Conservation (phyloP, 2,113 vertebrate species). For the Eolophus roseicapilla region DNA sequence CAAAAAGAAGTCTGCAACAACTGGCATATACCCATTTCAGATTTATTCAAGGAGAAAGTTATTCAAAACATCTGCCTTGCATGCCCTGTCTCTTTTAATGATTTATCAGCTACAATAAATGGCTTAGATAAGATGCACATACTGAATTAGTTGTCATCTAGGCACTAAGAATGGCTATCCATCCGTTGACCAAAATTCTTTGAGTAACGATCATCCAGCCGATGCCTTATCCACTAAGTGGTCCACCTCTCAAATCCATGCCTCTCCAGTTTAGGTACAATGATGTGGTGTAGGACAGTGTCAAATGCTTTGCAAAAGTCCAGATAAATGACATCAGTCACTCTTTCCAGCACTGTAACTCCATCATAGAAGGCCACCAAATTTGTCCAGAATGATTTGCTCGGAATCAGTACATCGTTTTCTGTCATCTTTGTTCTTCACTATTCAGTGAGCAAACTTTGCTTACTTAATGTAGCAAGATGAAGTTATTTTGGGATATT, state of each 20-base stretch:
- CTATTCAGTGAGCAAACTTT: background rate
- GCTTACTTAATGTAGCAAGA: background rate
- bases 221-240: background rate
- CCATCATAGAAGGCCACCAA: background rate
- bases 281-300: background rate
- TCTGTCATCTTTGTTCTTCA: background rate
- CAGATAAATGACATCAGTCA: background rate
- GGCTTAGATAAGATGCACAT: background rate
- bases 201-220: background rate
- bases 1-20: background rate
- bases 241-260: background rate
- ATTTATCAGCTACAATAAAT: background rate
- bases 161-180: background rate
- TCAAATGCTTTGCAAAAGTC: background rate
- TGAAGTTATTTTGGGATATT: background rate
- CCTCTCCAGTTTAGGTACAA: background rate
- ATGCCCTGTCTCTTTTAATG: background rate
- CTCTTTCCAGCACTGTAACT: background rate
- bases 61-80: background rate
- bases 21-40: background rate
- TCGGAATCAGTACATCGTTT: background rate
- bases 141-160: background rate
- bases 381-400: background rate
- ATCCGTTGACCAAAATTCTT: background rate
- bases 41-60: background rate